Evolutionary conservation across 2,113 vertebrate species (phyloP).

Genomic region (Anseranas semipalmata): DNA sequence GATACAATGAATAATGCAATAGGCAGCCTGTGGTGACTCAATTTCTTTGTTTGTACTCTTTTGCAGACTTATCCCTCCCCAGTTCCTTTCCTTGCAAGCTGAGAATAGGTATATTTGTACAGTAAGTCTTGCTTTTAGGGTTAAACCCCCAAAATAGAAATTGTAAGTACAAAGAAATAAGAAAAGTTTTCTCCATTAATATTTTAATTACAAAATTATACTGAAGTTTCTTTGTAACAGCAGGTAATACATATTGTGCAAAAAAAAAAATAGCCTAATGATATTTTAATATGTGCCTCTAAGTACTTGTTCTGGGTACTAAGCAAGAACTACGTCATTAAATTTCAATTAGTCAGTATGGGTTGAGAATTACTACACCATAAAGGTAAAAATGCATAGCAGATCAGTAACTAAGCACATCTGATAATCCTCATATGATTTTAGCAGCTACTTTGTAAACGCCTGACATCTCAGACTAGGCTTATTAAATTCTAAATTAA

Average conservation of each 20-base stretch:
- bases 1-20: background rate
- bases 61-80: background rate
- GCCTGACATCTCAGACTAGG: background rate
- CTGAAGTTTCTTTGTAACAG: background rate
- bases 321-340: background rate
- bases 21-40: background rate
- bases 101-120: background rate
- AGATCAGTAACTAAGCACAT: background rate
- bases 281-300: background rate
- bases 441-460: slow-evolving; percentile 1
- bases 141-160: background rate
- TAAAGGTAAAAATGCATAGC: background rate
- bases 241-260: background rate
- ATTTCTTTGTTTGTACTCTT: background rate
- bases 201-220: background rate
- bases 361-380: background rate
- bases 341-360: background rate
- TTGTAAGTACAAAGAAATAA: background rate
- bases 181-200: background rate
- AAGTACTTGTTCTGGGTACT: background rate
- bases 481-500: slow-evolving; percentile 40
- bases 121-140: background rate
- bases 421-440: background rate
- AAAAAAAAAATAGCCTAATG: background rate
- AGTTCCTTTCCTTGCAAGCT: background rate